Base-by-base conservation (phyloP, 2,797 vertebrate genomes). In the Rhynchonycteris naso region DNA sequence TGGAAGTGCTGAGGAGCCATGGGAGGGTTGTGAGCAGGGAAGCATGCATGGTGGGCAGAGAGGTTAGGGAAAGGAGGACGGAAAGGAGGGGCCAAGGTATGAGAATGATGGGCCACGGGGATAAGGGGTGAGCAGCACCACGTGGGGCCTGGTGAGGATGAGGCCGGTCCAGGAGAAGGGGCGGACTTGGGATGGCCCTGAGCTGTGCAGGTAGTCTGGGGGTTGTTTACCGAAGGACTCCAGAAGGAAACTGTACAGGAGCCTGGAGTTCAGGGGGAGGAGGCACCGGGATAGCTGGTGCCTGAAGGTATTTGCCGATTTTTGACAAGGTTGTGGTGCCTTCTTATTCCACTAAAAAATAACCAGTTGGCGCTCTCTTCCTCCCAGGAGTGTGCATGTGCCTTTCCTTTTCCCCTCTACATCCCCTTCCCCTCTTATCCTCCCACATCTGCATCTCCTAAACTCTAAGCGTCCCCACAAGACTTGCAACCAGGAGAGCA, bases 71-170 rank as follows among this genome's bases (percentile, higher is more conserved):
- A 38, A 4, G 24, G 66, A 30, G 76, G 24, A 28, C 4, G 43
- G 35, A 6, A 19, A 56, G 35, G 33, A 56, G 8, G 50, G 26
- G 13, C 30, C 8, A 35, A 71, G 12, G 30, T 1, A 4, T 10
- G 11, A 4, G 58, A 63, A 1, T 2, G 24, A 59, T 26, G 19
- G 58, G 12, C 35, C 0, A 0, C 22, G 52, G 26, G 33, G 16
- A n/a, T 3, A 5, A 22, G 19, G 72, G 5, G 2, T 6, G 22
- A 59, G 19, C 10, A 0, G 12, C 12, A 2, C 61, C 2, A 21
- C 13, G 50, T n/a, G 30, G 14, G 50, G 79, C 63, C n/a, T 69
- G 78, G 59, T 0, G 9, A 5, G 63, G n/a, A 63, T 16, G 24
- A 33, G 52, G 16, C 13, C 63, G 35, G 26, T 18, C 52, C 74